Evolutionary conservation across 1,140 invertebrate species (phyloP).

Genomic region (Zaprionus capensis): DNA sequence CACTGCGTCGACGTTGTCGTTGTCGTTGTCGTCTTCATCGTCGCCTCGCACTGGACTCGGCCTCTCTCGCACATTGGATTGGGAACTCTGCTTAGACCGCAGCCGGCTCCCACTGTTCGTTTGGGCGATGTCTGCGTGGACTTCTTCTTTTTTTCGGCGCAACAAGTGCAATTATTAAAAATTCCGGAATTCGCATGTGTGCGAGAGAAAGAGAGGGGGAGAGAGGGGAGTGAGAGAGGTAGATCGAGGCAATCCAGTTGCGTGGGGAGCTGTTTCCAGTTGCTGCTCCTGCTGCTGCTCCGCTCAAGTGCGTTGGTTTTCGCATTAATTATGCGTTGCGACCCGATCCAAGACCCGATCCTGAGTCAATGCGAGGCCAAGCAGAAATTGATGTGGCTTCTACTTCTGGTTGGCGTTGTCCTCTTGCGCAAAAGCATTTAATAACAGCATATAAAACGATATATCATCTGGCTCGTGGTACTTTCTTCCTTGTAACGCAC

Average conservation of each 20-base stretch:
- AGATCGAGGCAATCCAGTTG: constrained; percentile 41
- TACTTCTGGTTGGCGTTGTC: constrained; percentile 54
- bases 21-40: constrained; percentile 76
- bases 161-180: constrained; percentile 83
- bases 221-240: not conserved
- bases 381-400: constrained; percentile 81
- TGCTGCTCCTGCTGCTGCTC: constrained; percentile 48
- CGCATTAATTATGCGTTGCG: constrained; percentile 79
- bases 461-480: constrained; percentile 71
- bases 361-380: constrained; percentile 43
- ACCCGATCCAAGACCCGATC: constrained; percentile 36
- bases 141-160: constrained; percentile 59
- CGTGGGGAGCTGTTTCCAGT: constrained; percentile 76
- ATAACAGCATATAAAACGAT: constrained; percentile 80
- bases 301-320: constrained; percentile 79
- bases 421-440: constrained; percentile 69
- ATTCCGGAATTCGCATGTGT: constrained; percentile 67
- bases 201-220: not conserved
- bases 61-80: constrained; percentile 19
- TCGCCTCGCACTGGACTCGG: constrained; percentile 50
- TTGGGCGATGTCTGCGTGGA: constrained; percentile 39
- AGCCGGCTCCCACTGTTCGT: constrained; percentile 69
- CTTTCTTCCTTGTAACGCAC: constrained; percentile 54
- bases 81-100: constrained; percentile 39
- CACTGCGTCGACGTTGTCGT: constrained; percentile 48